Base-by-base conservation (phyloP, 2,113 vertebrate species). In the Anseranas semipalmata region DNA sequence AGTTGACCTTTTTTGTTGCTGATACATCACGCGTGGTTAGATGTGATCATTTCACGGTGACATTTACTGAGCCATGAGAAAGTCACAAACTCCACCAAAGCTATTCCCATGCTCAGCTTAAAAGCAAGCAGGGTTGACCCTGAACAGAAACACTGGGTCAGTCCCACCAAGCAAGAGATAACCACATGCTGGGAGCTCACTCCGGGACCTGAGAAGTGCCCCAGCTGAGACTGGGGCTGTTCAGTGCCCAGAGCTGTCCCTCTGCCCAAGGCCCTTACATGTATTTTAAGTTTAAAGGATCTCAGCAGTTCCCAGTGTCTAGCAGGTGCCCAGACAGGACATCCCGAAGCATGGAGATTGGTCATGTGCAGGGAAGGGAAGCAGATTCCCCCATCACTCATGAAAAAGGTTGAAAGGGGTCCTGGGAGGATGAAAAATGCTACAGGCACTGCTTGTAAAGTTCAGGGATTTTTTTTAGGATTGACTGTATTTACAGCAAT, bases 1-100 rank as follows among this genome's bases (percentile, higher is more conserved):
- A 59, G 52, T 79, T 95, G 85, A 95, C 90, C 93, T 93, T 93
- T 95, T 89, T 75, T 68, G 83, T 85, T n/a, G 79, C 91, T 92
- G 89, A 83, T 88, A 24, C 83, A 16, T 80, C 83, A 33, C 4
- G 63, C 68, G 0, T 63, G 18, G 39, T 7, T 85, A 76, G 95
- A 48, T 37, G 78, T 48, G 71, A 72, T 85, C 62, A 20, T 33
- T 56, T 48, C 89, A 28, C 5, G 0, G 83, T 41, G 79, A 85
- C 58, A 70, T 73, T 79, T 73, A 65, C 95, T 6, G 10, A 92
- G 58, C 56, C 71, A 33, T 46, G 91, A 77, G 66, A 79, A 72
- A 83, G 48, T 6, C 48, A 80, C 66, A 67, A n/a, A 63, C 0
- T 0, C 25, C 79, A 59, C n/a, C 4, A 1, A 75, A 55, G 35